Percentiles rank a stretch among this genome's conserved stretches.
Evolutionary conservation across 2,797 vertebrate genomes (phyloP).

Genomic region (Pitangus sulphuratus): DNA sequence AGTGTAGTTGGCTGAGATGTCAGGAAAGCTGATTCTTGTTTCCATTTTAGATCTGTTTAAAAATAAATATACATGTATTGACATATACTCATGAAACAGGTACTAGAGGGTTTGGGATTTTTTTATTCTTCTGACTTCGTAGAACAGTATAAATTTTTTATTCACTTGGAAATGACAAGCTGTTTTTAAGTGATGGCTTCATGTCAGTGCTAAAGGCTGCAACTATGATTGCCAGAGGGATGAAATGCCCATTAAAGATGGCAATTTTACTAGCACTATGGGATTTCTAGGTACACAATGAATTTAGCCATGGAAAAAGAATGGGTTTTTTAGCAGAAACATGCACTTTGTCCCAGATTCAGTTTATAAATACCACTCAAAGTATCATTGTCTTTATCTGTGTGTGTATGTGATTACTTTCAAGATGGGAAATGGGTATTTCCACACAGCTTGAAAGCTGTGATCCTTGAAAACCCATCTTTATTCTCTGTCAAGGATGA

Average conservation of each 20-base stretch:
- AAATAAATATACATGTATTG: neutral
- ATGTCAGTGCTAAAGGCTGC: neutral
- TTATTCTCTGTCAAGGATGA: conserved; percentile 40
- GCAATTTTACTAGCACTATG: neutral
- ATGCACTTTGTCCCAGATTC: neutral
- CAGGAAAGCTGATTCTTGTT: neutral
- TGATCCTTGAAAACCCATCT: conserved; percentile 24
- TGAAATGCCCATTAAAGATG: conserved; percentile 29
- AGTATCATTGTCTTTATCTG: conserved; percentile 1
- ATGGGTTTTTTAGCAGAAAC: neutral
- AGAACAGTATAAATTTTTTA: neutral
- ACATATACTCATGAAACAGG: neutral
- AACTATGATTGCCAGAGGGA: neutral
- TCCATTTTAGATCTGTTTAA: neutral
- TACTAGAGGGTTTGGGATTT: neutral
- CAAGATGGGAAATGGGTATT: conserved; percentile 19
- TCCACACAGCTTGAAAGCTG: conserved; percentile 30
- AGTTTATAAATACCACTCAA: conserved; percentile 32
- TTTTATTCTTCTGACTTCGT: neutral
- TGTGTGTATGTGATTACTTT: conserved; percentile 4
- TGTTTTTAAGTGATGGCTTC: neutral
- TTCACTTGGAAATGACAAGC: neutral
- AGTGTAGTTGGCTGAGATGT: neutral
- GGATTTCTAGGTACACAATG: neutral
- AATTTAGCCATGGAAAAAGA: neutral